Percentiles rank a stretch among this genome's conserved stretches.
These are phyloP conservation scores for Leptarthrus brevirostris DNA, from an alignment of 2,888 invertebrate genomes.

Conservation along the genomic window DNA sequence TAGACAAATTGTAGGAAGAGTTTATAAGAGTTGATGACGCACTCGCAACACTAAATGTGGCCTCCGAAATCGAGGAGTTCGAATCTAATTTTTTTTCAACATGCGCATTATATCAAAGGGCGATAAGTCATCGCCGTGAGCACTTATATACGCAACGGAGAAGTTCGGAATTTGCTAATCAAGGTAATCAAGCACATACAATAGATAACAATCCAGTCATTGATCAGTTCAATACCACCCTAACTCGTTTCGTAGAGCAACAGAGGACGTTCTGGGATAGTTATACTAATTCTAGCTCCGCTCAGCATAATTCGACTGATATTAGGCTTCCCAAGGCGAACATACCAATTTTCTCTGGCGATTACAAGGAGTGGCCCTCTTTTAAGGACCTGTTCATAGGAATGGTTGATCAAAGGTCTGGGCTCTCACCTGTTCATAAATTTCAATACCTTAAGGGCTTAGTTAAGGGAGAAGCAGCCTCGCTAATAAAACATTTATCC, in stretches of 20 bases:
- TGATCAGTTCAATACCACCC: not conserved
- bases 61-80: not conserved
- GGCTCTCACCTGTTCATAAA: not conserved
- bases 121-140: too few relatives aligned
- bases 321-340: not conserved
- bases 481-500: not conserved
- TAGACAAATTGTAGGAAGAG: not conserved
- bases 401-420: not conserved
- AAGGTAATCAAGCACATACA: not conserved
- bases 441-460: slow-evolving; percentile 13
- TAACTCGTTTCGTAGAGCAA: not conserved
- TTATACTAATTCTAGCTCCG: not conserved
- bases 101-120: too few relatives aligned
- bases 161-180: not conserved
- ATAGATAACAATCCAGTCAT: not conserved
- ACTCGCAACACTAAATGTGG: not conserved
- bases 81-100: not conserved
- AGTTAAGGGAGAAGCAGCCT: not conserved
- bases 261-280: not conserved
- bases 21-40: not conserved
- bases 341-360: not conserved
- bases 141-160: too few relatives aligned
- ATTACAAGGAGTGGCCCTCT: slow-evolving; percentile 11
- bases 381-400: not conserved
- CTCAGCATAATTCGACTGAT: not conserved